phyloP scores from a whole-genome alignment of 2,797 vertebrate species.

The Lutjanus argentimaculatus region DNA sequence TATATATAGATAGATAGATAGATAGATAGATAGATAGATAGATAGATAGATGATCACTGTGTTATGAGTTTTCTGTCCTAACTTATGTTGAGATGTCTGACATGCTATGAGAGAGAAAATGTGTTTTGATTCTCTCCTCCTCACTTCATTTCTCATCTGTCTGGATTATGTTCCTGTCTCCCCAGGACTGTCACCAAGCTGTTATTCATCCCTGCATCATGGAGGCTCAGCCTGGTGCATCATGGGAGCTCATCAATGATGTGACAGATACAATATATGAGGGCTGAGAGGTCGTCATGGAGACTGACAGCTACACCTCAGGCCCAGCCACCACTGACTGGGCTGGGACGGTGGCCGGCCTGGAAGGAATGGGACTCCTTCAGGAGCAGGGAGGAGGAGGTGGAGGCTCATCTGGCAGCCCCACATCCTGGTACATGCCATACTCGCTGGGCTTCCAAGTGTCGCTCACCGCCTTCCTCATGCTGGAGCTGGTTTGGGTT shows the following conservation, averaged over 20 bases:
- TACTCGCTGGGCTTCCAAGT: constrained; percentile 88
- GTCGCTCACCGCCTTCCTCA: constrained; percentile 85
- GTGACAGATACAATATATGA: constrained; percentile 64
- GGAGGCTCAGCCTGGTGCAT: constrained; percentile 69
- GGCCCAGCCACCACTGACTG: constrained; percentile 68
- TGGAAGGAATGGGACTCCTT: constrained; percentile 47
- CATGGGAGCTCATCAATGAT: constrained; percentile 69
- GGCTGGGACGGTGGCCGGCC: constrained; percentile 55
- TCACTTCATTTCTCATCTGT: constrained; percentile 64
- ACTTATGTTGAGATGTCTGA: constrained; percentile 33
- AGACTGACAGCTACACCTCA: constrained; percentile 77
- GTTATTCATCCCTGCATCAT: constrained; percentile 71
- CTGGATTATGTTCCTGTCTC: constrained; percentile 67
- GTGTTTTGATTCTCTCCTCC: constrained; percentile 55
- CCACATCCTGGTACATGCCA: constrained; percentile 60
- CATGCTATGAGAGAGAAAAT: constrained; percentile 29
- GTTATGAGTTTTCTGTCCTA: constrained; percentile 28
- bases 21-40: neutral
- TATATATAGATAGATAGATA: constrained; percentile 10
- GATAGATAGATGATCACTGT: constrained; percentile 16
- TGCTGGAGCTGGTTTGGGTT: constrained; percentile 87
- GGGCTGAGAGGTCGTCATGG: constrained; percentile 78
- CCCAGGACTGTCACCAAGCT: constrained; percentile 67
- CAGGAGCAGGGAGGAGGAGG: constrained; percentile 58
- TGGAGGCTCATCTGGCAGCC: constrained; percentile 31